Base-by-base conservation (phyloP, 2,888 invertebrate genomes). In the Nowickia ferox region DNA sequence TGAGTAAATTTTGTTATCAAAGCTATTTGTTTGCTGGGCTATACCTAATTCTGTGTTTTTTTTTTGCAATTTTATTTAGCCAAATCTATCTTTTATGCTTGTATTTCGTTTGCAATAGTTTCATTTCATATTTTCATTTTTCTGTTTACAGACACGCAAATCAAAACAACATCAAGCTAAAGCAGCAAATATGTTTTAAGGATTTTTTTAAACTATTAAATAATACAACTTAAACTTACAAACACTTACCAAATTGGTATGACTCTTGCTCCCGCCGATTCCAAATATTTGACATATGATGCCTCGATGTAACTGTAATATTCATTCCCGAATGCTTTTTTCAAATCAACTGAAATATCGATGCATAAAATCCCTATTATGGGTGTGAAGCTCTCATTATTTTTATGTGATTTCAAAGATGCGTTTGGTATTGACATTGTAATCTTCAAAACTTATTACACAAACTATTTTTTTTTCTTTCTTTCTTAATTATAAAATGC, bases 201-300 rank as follows among this genome's bases (percentile, higher is more conserved):
- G 8, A 8, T 51, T 51, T 17, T 8, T 51, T 48, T 48, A 48
- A 10, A 51, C 17, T 51, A 51, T 9, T 4, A 40, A n/a, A 40
- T 11, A 61, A 42, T 17, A 42, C 6, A 30, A 30, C 6, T 5
- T 6, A 30, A 30, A 30, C 30, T 30, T 30, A 30, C 30, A 30
- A 30, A 30, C 30, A 30, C 94, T 94, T 92, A 97, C 97, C 96
- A 94, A 90, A 97, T 95, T 0, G 97, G 97, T 22, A 97, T 95
- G 0, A 96, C 96, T 89, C 96, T 93, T 8, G 96, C 98, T 9
- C 98, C 98, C 3, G 96, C 95, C 77, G 96, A 94, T 93, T 98
- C 97, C 51, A 98, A 91, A 92, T 95, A 96, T 91, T 97, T 97
- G 0, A 98, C 96, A 90, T 98, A 98, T 0, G 96, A 96, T 0